Evolutionary conservation across 2,113 vertebrate species (phyloP), one percentile per base, ranked within the genome.

Genomic region (Felis chaus): DNA sequence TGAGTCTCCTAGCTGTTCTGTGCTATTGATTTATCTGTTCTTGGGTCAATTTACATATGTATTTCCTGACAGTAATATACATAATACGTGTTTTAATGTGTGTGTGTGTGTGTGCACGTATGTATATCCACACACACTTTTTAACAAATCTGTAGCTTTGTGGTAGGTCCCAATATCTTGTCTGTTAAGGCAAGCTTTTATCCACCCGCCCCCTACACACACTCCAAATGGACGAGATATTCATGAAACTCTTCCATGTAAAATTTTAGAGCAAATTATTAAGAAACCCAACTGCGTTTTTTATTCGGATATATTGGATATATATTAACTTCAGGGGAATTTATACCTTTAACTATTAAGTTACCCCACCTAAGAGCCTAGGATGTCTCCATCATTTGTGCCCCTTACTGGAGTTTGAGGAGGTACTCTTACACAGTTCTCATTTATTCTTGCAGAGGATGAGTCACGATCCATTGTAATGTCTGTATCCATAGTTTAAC

Each of bases 241-340:
- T 73, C 27, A 73, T 68, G 63, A 74, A 71, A 90, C 53, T 85
- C 45, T 57, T 84, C 39, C 57, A 80, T 74, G 29, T 13, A 68
- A 89, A 94, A 85, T 81, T 80, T 81, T 90, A 90, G 65, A 81
- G 23, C 73, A 89, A 45, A 78, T 82, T 81, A 61, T 33, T 63
- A 76, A 76, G 94, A 96, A 76, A 3, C 33, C 65, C 18, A 82
- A 25, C 21, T 48, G 11, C 4, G 87, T 5, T 48, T 69, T 76
- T 95, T 92, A 65, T 31, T 88, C 27, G 31, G 11, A 39, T 81
- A 61, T 63, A 57, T 41, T 82, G 31, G 81, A 25, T 55, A 69
- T 79, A 39, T 33, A 68, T 48, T 61, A 57, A 81, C 27, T 57
- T 50, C 36, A 41, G 50, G 21, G 31, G 31, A 76, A 83, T 91